Percentiles rank a stretch among this genome's conserved stretches.
Evolutionary conservation across 2,888 invertebrate species (phyloP).

Genomic region (Liopterus haemorrhoidalis): DNA sequence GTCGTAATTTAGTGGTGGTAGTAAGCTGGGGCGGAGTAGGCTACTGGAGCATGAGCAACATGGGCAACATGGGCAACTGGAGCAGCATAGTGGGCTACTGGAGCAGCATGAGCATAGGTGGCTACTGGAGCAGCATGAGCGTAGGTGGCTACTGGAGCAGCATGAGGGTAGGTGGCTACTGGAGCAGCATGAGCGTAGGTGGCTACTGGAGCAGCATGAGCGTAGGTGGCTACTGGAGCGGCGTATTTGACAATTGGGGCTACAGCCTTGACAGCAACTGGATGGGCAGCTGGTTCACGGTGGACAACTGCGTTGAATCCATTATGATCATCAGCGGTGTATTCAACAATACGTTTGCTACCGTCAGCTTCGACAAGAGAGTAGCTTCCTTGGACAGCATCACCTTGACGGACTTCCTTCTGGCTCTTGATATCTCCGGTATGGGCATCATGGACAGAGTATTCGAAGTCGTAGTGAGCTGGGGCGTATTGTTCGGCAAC

Average conservation of each 20-base stretch:
- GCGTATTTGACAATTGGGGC: constrained; percentile 33
- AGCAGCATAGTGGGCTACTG: constrained; percentile 35
- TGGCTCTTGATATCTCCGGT: constrained; percentile 52
- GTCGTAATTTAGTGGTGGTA: too few species aligned
- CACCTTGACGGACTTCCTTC: constrained; percentile 49
- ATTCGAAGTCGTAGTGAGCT: constrained; percentile 47
- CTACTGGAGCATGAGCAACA: constrained; percentile 42
- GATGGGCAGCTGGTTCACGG: constrained; percentile 46
- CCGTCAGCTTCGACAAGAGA: constrained; percentile 51
- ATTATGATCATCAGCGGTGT: constrained; percentile 48
- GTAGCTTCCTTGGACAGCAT: constrained; percentile 49
- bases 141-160: too few species aligned
- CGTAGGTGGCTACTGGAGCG: not conserved
- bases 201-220: too few species aligned
- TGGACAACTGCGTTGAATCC: constrained; percentile 52
- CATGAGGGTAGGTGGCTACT: too few species aligned
- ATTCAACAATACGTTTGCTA: constrained; percentile 49
- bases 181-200: too few species aligned
- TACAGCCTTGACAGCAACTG: constrained; percentile 38
- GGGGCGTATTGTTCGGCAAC: constrained; percentile 44
- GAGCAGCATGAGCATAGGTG: constrained; percentile 27
- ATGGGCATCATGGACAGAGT: constrained; percentile 47
- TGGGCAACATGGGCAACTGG: too few species aligned
- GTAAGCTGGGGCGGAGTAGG: constrained; percentile 38
- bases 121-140: too few species aligned